Evolutionary conservation across 1,140 invertebrate genomes (phyloP), one percentile per base, ranked within the genome.

Genomic region (Caenorhabditis briggsae): DNA sequence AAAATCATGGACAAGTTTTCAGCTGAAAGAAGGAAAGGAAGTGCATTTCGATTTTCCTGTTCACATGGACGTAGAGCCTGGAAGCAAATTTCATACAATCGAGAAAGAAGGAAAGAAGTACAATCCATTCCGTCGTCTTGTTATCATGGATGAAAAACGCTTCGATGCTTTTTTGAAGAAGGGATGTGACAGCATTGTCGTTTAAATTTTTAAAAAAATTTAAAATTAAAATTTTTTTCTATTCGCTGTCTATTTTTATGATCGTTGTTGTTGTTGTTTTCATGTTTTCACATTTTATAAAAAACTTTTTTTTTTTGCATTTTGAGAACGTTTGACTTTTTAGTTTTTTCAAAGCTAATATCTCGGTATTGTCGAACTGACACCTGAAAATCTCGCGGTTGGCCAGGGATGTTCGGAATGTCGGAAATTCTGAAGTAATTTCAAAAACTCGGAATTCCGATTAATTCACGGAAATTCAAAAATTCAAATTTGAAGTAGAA

Each of bases 11-110:
- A n/a, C n/a, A 33, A 33, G 33, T 33, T 86, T 82, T 61, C 46
- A 84, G 82, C 20, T 87, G 1, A 65, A 64, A 46, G 82, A 65
- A 64, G 86, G 86, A 33, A 83, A 82, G n/a, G 58, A 55, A 33
- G 20, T 65, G 23, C 59, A 87, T 50, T 87, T 87, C 82, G 82
- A 87, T 48, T 87, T 64, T 33, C 86, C 82, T 23, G 86, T 87
- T 41, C 86, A 87, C 23, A 83, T 84, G 43, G 86, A 87, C 43
- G 82, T 87, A 0, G 86, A 87, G 20, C 46, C 82, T 23, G 86
- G 65, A 53, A 87, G 86, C 61, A 87, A 87, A 43, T 87, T 87
- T 23, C 86, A 87, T 41, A 83, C n/a, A 25, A 74, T 56, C 20
- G 86, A 83, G 18, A 84, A 87, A 55, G 86, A 83, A 2, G 86